phyloP scores from a whole-genome alignment of 2,888 invertebrate species.

The Leptinotarsa haldemani region DNA sequence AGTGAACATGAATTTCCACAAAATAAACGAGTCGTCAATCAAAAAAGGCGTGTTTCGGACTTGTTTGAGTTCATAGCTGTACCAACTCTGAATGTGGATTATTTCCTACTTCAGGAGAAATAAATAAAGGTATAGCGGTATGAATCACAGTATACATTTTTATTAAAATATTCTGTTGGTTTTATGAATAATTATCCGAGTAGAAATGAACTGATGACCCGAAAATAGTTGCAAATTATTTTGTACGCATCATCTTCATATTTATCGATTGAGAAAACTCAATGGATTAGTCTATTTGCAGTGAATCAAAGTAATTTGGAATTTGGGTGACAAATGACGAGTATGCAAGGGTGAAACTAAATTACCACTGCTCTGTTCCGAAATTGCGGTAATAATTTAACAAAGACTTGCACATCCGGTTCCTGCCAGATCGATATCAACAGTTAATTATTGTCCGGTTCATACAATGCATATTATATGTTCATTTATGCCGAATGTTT shows the following conservation, averaged over 20 bases:
- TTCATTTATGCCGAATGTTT: constrained; percentile 7
- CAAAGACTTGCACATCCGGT: constrained; percentile 28
- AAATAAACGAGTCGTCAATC: no score
- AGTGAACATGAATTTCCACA: no score
- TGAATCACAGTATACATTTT: no score
- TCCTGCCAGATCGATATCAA: constrained; percentile 28
- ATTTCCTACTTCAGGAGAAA: no score
- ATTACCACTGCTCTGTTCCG: constrained; percentile 25
- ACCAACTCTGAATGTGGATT: no score
- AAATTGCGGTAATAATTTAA: constrained; percentile 33
- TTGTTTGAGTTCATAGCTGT: no score
- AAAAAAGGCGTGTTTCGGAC: no score
- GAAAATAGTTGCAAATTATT: not conserved
- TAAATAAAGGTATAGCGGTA: no score
- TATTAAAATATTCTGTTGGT: no score
- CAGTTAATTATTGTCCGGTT: constrained; percentile 33
- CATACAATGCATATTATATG: constrained; percentile 23
- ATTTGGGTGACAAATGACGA: constrained; percentile 29
- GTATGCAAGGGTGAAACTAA: constrained; percentile 29
- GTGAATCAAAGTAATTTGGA: constrained; percentile 17
- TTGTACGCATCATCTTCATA: not conserved
- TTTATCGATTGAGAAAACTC: not conserved
- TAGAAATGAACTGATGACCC: no score
- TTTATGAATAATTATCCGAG: no score
- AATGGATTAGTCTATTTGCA: constrained; percentile 14